These are phyloP conservation scores for Hemiprocne comata DNA, from an alignment of 2,113 vertebrate genomes.

Conservation along the genomic window DNA sequence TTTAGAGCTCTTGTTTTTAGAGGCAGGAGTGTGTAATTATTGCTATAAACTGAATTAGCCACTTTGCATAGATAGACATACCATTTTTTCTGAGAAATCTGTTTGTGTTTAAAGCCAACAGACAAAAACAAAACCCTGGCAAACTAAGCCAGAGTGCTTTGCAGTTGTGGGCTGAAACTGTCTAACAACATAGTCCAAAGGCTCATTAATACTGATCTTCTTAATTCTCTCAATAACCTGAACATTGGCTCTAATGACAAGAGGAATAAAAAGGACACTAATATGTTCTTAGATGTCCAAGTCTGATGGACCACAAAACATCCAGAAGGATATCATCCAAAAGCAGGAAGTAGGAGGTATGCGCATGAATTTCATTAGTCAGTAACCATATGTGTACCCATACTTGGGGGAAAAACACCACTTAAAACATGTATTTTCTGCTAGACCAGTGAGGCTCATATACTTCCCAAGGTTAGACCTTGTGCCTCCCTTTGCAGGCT, in stretches of 20 bases:
- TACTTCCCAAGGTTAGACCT: neutral
- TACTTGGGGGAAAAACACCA: neutral
- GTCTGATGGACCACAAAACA: neutral
- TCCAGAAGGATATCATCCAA: conserved; percentile 22
- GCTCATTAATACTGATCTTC: neutral
- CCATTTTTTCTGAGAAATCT: neutral
- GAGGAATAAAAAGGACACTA: conserved; percentile 20
- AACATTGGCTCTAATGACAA: conserved; percentile 20
- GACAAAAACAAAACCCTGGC: neutral
- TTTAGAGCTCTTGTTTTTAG: neutral
- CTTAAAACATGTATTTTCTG: neutral
- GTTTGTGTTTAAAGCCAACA: neutral
- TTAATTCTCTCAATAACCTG: conserved; percentile 47
- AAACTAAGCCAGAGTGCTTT: neutral
- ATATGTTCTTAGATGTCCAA: conserved; percentile 37
- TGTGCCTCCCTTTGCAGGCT: neutral
- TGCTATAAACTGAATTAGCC: neutral
- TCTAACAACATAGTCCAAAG: neutral
- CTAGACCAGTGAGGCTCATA: neutral
- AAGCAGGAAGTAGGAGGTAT: conserved; percentile 20
- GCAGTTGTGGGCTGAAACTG: neutral
- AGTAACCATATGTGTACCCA: conserved; percentile 6
- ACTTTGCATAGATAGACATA: neutral
- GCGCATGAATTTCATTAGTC: conserved; percentile 51
- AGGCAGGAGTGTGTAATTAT: neutral